Evolutionary conservation across 2,888 invertebrate species (phyloP).

Genomic region (Halictus quadricinctus): DNA sequence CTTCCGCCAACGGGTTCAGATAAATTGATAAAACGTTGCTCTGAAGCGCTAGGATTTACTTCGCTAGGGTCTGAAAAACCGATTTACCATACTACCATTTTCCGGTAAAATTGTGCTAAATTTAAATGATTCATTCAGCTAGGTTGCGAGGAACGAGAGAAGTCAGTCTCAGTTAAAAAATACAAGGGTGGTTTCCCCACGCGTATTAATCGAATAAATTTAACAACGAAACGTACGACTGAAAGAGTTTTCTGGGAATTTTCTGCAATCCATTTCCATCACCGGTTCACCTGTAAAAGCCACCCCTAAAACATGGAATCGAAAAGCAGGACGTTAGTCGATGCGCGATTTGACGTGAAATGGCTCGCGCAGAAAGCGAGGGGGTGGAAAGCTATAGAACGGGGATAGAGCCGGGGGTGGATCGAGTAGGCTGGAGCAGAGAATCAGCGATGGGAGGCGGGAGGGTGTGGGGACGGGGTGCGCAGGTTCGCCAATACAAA

Average conservation of each 20-base stretch:
- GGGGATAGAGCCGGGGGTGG: background rate
- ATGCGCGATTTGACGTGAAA: conserved; percentile 51
- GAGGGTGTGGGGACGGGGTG: conserved; percentile 62
- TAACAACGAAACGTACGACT: background rate
- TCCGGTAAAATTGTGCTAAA: no score
- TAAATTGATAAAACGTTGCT: background rate
- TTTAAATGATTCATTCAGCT: no score
- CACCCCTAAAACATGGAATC: background rate
- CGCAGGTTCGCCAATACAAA: conserved; percentile 73
- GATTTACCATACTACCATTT: no score
- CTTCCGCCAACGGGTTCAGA: background rate
- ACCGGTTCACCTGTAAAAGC: background rate
- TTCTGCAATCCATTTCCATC: background rate
- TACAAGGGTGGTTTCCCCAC: background rate
- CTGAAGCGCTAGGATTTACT: no score
- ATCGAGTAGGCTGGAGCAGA: conserved; percentile 34
- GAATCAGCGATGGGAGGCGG: conserved; percentile 37
- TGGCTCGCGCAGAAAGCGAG: conserved; percentile 29
- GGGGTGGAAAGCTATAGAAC: conserved; percentile 30
- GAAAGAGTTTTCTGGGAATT: background rate
- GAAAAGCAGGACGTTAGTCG: conserved; percentile 9
- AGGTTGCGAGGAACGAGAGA: no score
- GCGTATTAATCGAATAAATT: background rate
- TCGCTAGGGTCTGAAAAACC: background rate
- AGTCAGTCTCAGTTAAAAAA: background rate